Evolutionary conservation across 2,888 invertebrate genomes (phyloP), one percentile per base, ranked within the genome.

Genomic region (Drosophila aldrichi): DNA sequence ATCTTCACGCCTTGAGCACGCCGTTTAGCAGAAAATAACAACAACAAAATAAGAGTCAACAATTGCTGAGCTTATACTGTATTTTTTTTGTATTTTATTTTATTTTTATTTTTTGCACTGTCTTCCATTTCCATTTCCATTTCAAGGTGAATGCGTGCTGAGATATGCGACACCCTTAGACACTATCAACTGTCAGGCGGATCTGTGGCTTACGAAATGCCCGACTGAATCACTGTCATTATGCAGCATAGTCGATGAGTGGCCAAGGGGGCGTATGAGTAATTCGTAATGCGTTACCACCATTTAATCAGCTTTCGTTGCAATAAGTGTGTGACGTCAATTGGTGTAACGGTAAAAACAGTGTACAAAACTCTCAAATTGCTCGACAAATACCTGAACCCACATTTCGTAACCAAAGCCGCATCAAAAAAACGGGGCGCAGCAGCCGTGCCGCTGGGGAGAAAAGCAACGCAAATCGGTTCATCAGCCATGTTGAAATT

Each of bases 81-180:
- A 0, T 51, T 46, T 16, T 38, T 14, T 6, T 16, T 36, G 1
- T 16, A 5, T 14, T 36, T 36, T 29, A 29, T 51, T 46, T 36
- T 36, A 36, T 38, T 16, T 38, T 16, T 16, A 4, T 36, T 29
- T 51, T 12, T 29, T 16, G 32, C 32, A 20, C 34, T 52, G 69
- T 70, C 68, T 75, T 70, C 62, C 74, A 64, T 48, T 48, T 29
- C 29, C 48, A 48, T 48, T 48, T 32, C 29, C 18, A 49, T 87
- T 84, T 84, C 84, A 84, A 84, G 84, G 84, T 84, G 87, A 84
- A 81, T 87, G 80, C 70, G 70, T 52, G 32, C 0, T 41, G 46
- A 18, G 64, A 74, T 76, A 40, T 55, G 18, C 25, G 32, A 46
- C 58, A 65, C 51, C 22, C 62, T 57, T 18, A 20, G 36, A 71